Conservation (phyloP, 2,888 invertebrate genomes). For the Ischnus inquisitorius region DNA sequence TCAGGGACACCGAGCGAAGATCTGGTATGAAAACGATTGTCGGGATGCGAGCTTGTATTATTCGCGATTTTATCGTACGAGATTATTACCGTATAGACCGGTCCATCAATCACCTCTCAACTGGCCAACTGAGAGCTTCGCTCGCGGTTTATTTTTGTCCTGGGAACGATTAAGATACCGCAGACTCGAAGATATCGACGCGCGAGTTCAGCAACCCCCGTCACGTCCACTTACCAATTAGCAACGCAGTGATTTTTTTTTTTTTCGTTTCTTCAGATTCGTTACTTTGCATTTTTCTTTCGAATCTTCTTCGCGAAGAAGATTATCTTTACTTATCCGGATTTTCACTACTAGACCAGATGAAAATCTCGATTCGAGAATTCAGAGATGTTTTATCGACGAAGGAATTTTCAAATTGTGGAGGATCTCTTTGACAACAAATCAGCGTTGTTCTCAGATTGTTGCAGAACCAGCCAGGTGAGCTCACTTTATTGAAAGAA, state of each 20-base stretch:
- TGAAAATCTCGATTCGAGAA: no score
- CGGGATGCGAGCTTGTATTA: constrained; percentile 7
- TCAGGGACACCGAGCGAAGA: background rate
- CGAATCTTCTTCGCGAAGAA: background rate
- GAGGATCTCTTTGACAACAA: no score
- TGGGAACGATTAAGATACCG: background rate
- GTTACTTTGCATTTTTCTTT: background rate
- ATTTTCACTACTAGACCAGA: no score
- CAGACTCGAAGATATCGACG: background rate
- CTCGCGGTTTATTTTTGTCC: background rate
- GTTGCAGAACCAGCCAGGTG: no score
- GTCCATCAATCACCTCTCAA: constrained; percentile 7
- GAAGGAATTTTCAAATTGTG: no score
- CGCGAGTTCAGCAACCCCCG: background rate
- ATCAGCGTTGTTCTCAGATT: no score
- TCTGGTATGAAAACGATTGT: constrained; percentile 19
- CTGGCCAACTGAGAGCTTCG: constrained; percentile 4
- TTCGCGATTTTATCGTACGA: constrained; percentile 20
- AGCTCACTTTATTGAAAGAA: no score
- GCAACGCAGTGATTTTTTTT: background rate
- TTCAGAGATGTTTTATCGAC: no score
- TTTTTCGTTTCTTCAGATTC: background rate
- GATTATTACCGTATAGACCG: background rate
- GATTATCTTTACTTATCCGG: background rate
- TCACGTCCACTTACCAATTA: background rate